phyloP scores from a whole-genome alignment of 2,888 invertebrate species.

The Nemotelus pantherinus region DNA sequence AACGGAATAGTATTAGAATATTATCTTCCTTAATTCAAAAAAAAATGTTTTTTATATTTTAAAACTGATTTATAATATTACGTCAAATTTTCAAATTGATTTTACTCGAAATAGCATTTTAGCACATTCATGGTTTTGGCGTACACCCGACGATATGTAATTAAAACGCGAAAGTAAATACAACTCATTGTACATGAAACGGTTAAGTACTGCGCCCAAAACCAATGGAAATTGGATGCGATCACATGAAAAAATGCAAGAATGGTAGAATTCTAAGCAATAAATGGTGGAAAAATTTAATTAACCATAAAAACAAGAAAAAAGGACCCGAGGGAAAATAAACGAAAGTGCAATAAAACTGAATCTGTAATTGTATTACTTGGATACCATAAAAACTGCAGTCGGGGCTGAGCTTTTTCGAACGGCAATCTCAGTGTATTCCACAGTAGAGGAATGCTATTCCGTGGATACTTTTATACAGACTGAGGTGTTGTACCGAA shows the following conservation, averaged over 20 bases:
- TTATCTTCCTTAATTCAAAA: no score
- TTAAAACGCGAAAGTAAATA: background rate
- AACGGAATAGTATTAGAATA: no score
- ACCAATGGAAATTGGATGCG: background rate
- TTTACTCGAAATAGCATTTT: no score
- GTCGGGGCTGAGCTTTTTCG: conserved; percentile 9
- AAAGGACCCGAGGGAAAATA: conserved; percentile 29
- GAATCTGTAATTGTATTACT: conserved; percentile 34
- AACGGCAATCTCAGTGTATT: background rate
- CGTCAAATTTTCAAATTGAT: no score
- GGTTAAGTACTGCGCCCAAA: background rate
- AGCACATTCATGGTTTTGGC: no score
- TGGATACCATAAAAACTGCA: conserved; percentile 32
- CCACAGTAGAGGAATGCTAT: no score
- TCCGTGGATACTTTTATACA: no score
- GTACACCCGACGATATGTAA: no score
- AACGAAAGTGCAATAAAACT: conserved; percentile 30
- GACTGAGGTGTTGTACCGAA: no score
- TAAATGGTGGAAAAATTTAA: conserved; percentile 39
- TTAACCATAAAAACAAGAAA: conserved; percentile 35
- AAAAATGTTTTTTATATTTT: no score
- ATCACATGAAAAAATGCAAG: conserved; percentile 1
- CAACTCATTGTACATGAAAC: conserved; percentile 9
- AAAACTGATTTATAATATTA: no score
- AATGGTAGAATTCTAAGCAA: conserved; percentile 22